Percentiles rank a stretch among this genome's conserved stretches.
Evolutionary conservation across 2,888 invertebrate species (phyloP).

Genomic region (Drosophila algonquin): DNA sequence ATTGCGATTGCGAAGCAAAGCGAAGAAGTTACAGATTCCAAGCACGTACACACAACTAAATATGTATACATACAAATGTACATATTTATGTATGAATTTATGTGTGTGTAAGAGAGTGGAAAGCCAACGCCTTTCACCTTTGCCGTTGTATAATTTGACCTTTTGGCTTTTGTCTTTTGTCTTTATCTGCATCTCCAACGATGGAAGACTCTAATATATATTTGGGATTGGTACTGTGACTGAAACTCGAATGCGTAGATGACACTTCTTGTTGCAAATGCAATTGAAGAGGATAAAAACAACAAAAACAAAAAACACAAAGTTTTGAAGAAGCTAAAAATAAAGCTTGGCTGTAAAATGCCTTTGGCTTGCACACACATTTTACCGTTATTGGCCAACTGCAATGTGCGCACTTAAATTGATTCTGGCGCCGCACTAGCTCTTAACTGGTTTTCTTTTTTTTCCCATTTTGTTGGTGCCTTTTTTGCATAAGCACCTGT

Average conservation of each 20-base stretch:
- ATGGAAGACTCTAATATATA: conserved; percentile 21
- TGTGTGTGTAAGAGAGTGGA: not conserved
- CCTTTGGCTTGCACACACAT: conserved; percentile 44
- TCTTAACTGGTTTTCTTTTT: conserved; percentile 51
- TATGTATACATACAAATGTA: not conserved
- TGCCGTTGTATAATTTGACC: conserved; percentile 62
- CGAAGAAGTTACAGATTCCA: conserved; percentile 53
- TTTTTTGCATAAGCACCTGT: conserved; percentile 72
- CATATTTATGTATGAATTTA: not conserved
- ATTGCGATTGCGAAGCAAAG: conserved; percentile 51
- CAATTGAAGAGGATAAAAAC: too few species aligned
- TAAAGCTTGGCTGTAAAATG: conserved; percentile 16
- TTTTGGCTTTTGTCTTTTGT: conserved; percentile 33
- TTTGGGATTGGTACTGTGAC: not conserved
- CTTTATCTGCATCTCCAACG: conserved; percentile 5
- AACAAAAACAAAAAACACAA: not conserved
- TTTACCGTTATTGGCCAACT: conserved; percentile 74
- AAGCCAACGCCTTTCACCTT: conserved; percentile 69
- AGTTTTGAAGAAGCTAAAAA: conserved; percentile 26
- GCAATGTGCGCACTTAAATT: conserved; percentile 64
- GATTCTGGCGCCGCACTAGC: conserved; percentile 61
- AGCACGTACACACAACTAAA: conserved; percentile 39
- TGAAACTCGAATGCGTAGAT: too few species aligned
- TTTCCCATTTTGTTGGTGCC: conserved; percentile 26
- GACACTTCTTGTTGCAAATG: too few species aligned